Percentiles rank a stretch among this genome's conserved stretches.
Evolutionary conservation across 2,113 vertebrate species (phyloP).

Genomic region (Cyanoliseus patagonus): DNA sequence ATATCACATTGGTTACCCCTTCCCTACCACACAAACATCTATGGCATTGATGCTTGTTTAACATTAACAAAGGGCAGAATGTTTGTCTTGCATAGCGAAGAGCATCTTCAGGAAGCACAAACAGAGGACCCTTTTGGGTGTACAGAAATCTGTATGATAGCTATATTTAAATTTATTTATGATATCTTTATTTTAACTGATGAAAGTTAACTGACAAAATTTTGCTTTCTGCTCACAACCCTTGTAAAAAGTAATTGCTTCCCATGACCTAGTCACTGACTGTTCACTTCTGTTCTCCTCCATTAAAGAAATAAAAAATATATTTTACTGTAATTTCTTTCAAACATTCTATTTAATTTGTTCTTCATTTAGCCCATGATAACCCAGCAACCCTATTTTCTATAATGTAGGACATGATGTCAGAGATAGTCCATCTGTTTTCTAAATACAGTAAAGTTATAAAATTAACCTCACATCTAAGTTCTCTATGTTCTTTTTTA

Average conservation of each 20-base stretch:
- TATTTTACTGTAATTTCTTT: neutral
- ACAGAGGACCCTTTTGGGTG: neutral
- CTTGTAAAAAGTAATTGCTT: constrained; percentile 13
- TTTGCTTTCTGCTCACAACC: neutral
- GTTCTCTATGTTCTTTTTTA: neutral
- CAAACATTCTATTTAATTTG: neutral
- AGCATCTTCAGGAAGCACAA: neutral
- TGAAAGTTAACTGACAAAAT: neutral
- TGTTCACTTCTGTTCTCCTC: neutral
- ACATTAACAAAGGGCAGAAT: neutral
- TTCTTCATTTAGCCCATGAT: neutral
- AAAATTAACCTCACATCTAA: neutral
- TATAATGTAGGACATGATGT: neutral
- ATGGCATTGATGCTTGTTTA: neutral
- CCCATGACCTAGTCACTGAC: neutral
- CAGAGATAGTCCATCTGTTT: neutral
- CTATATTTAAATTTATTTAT: neutral
- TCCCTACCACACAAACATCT: neutral
- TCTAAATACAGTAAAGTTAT: neutral
- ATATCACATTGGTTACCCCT: neutral
- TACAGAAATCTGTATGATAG: neutral
- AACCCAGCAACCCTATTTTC: neutral
- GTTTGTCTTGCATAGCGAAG: neutral
- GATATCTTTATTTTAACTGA: neutral
- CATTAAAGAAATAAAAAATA: constrained; percentile 18